Base-by-base conservation (phyloP, 2,113 vertebrate species). In the Bucco capensis region DNA sequence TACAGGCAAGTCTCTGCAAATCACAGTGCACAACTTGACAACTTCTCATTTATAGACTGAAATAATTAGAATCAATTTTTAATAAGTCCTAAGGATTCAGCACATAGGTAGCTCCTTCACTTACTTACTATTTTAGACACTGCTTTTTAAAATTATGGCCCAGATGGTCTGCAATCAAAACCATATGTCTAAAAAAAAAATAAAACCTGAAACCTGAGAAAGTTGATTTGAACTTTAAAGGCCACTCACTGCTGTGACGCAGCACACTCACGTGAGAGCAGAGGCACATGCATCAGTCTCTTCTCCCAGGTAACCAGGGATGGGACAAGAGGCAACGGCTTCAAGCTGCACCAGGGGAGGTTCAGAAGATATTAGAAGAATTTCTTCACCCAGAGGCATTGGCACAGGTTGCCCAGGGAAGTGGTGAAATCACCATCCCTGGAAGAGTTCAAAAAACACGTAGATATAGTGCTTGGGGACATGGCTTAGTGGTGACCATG, bases 201-300 rank as follows among this genome's bases (percentile, higher is more conserved):
- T 11, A 28, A 28, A 38, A 19, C 46, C 24, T 23, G 74, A 89
- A 96, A 90, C 54, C 51, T 31, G 42, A 86, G 58, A 50, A 86
- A 87, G 71, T 27, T 23, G 8, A 33, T 86, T 65, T 90, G 73
- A 87, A 84, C 88, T 90, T 87, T 69, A 83, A 89, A 80, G 47
- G 78, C 56, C 19, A 13, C 51, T 87, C 33, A 9, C 22, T 50
- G 64, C 67, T 83, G 19, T 19, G 67, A 40, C 1, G 5, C 31
- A 38, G 44, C 0, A 0, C 46, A 27, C 3, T 77, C 56, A 67
- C 10, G 2, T 1, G 0, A 66, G 44, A 8, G 30, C 47, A 47
- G 17, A 8, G 0, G 9, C 37, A 54, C 12, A 28, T 3, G 22
- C 18, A 51, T 16, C 50, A 51, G 50, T n/a, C n/a, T n/a, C n/a